These are phyloP conservation scores for Liodrosophila aerea DNA, from an alignment of 2,888 invertebrate genomes.

Conservation along the genomic window DNA sequence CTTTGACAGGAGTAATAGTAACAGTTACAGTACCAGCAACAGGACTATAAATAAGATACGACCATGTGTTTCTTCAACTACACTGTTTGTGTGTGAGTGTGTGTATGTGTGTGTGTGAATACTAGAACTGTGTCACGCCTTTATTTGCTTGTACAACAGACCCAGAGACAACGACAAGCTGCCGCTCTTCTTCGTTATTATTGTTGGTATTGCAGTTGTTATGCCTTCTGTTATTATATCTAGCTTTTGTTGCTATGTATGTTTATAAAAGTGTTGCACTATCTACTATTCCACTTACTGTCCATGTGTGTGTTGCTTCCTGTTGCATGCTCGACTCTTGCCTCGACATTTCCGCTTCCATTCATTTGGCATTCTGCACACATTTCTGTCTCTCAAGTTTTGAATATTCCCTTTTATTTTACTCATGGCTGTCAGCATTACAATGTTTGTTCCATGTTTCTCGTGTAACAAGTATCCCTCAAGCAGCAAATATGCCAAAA, in stretches of 20 bases:
- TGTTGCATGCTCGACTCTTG: slow-evolving; percentile 61
- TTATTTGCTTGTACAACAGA: slow-evolving; percentile 56
- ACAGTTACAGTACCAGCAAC: slow-evolving; percentile 28
- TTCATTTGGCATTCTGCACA: slow-evolving; percentile 52
- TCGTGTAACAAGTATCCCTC: slow-evolving; percentile 3
- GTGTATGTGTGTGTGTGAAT: slow-evolving; percentile 36
- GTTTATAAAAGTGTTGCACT: slow-evolving; percentile 56
- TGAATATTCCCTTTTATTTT: slow-evolving; percentile 8
- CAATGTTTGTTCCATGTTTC: slow-evolving; percentile 16
- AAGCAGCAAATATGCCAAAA: too few species aligned
- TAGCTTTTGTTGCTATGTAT: slow-evolving; percentile 53
- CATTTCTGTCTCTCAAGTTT: slow-evolving; percentile 23
- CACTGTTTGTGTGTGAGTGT: slow-evolving; percentile 13
- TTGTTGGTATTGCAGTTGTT: slow-evolving; percentile 9
- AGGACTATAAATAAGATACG: slow-evolving; percentile 61
- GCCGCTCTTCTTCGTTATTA: slow-evolving; percentile 19
- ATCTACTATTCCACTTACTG: slow-evolving; percentile 20
- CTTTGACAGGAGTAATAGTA: slow-evolving; percentile 47
- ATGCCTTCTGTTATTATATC: slow-evolving; percentile 57
- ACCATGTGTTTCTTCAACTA: too few species aligned
- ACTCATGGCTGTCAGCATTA: slow-evolving; percentile 14
- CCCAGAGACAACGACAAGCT: slow-evolving; percentile 19
- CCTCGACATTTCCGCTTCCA: slow-evolving; percentile 68
- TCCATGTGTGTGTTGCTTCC: slow-evolving; percentile 37
- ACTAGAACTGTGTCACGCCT: slow-evolving; percentile 71